Percentiles rank a stretch among this genome's conserved stretches.
These are phyloP conservation scores for Papilio machaon DNA, from an alignment of 1,140 invertebrate species.

Conservation along the genomic window DNA sequence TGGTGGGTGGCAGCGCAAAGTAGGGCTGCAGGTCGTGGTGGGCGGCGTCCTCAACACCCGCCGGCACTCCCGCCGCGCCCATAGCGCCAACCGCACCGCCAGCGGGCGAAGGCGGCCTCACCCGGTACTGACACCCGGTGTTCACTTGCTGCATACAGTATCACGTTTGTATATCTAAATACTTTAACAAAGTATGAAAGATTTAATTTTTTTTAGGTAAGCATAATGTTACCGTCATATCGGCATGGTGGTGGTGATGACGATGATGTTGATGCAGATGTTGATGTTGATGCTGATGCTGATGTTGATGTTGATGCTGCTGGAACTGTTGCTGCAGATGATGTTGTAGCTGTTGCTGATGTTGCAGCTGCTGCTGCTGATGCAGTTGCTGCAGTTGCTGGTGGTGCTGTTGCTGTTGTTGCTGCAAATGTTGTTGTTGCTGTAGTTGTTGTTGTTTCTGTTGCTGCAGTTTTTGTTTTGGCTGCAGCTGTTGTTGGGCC, in stretches of 20 bases:
- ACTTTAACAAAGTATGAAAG: background rate
- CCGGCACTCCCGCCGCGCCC: conserved; percentile 38
- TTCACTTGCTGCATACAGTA: conserved; percentile 37
- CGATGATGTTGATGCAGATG: conserved; percentile 46
- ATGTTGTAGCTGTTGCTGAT: background rate
- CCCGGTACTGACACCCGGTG: conserved; percentile 57
- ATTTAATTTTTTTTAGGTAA: background rate
- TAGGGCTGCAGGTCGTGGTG: conserved; percentile 55
- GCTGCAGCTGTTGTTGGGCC: conserved; percentile 47
- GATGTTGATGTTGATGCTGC: conserved; percentile 43
- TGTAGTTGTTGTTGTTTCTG: conserved; percentile 24
- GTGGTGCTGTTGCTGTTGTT: conserved; percentile 13
- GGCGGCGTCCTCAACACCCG: conserved; percentile 41
- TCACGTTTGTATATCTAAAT: background rate
- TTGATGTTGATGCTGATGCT: conserved; percentile 50
- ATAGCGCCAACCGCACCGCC: conserved; percentile 38
- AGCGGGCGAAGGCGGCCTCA: conserved; percentile 54
- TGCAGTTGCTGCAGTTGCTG: background rate
- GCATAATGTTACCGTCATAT: conserved; percentile 41
- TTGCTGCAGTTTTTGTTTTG: conserved; percentile 22
- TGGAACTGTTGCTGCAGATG: conserved; percentile 3
- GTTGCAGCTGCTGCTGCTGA: background rate
- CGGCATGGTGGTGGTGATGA: conserved; percentile 49
- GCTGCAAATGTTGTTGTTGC: conserved; percentile 23
- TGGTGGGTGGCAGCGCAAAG: conserved; percentile 65